Conservation (phyloP, 2,888 invertebrate species). For the Euplexia lucipara region DNA sequence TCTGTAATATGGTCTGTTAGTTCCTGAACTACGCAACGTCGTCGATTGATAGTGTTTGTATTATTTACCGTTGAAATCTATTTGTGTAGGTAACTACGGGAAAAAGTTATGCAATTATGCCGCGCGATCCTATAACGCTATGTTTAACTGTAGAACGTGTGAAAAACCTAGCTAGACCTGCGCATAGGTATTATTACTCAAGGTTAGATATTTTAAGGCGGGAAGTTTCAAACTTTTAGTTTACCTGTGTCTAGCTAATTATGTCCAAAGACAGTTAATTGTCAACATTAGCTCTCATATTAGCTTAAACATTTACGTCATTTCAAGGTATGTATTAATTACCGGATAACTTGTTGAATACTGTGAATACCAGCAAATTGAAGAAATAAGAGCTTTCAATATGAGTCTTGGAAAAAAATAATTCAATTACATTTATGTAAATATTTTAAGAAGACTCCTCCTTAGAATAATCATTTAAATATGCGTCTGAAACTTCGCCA, state of each 20-base stretch:
- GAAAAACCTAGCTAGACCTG: slow-evolving; percentile 8
- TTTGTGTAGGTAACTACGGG: slow-evolving; percentile 29
- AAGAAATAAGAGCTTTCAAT: background rate
- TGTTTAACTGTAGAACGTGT: slow-evolving; percentile 15
- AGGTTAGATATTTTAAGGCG: background rate
- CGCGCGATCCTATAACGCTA: background rate
- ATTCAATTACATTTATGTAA: too few species aligned
- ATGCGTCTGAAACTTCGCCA: background rate
- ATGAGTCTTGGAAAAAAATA: too few species aligned
- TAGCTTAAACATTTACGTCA: background rate
- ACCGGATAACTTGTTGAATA: background rate
- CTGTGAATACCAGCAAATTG: background rate
- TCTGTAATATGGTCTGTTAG: slow-evolving; percentile 43
- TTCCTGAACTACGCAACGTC: slow-evolving; percentile 40
- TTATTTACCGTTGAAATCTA: slow-evolving; percentile 46
- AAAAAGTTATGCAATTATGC: slow-evolving; percentile 17
- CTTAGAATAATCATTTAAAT: background rate
- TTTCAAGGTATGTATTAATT: background rate
- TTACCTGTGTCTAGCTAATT: background rate
- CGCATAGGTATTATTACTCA: background rate
- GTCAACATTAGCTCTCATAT: background rate
- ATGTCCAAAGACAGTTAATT: background rate
- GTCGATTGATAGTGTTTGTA: slow-evolving; percentile 35
- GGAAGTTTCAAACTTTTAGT: background rate
- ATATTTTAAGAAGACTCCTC: background rate